These are phyloP conservation scores for Patella pellucida DNA, from an alignment of 2,888 invertebrate genomes.

Conservation along the genomic window DNA sequence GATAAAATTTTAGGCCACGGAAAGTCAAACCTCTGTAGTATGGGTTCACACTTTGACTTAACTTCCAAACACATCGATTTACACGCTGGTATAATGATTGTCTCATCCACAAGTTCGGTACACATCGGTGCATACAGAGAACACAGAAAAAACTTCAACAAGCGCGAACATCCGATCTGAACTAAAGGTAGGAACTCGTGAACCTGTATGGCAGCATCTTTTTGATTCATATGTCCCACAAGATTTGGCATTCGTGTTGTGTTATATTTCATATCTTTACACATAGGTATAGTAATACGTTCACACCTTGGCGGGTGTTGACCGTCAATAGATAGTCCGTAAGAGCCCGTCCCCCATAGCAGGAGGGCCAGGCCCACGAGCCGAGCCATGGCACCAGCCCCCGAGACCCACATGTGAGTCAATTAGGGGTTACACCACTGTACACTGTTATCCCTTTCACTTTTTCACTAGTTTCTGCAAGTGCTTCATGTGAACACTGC, in stretches of 20 bases:
- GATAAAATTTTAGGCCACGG: conserved; percentile 82
- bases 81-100: conserved; percentile 83
- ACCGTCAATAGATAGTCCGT: neutral
- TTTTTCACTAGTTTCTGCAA: neutral
- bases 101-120: conserved; percentile 86
- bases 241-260: conserved; percentile 89
- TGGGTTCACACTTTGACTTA: conserved; percentile 72
- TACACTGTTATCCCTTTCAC: neutral
- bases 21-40: conserved; percentile 77
- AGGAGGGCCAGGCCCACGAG: neutral
- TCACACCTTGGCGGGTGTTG: conserved; percentile 75
- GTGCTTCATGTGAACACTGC: conserved; percentile 5
- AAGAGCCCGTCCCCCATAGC: neutral
- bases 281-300: conserved; percentile 83
- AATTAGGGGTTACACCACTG: conserved; percentile 1
- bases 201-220: conserved; percentile 85
- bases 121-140: conserved; percentile 92
- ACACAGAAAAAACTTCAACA: conserved; percentile 88
- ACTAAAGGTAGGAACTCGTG: conserved; percentile 80
- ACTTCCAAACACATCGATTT: conserved; percentile 85
- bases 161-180: conserved; percentile 84
- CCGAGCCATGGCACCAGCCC: neutral
- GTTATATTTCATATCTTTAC: conserved; percentile 87
- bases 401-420: conserved; percentile 2
- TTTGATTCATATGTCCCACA: conserved; percentile 84